Conservation (phyloP, 2,797 vertebrate genomes). For the Alosa sapidissima region DNA sequence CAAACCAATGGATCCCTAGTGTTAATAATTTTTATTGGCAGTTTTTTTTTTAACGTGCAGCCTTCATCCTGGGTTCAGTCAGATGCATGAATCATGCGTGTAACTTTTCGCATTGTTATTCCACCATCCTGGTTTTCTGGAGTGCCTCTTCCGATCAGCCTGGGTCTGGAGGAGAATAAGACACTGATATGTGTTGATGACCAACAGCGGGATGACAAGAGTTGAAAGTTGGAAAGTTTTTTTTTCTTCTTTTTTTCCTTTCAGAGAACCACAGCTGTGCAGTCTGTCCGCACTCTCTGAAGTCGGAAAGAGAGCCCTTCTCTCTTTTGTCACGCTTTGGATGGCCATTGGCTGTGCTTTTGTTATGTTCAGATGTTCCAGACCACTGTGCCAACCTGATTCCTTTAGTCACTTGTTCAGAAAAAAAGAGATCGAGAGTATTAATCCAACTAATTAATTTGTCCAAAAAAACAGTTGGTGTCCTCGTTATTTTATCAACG, state of each 20-base stretch:
- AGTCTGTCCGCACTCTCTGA: constrained; percentile 30
- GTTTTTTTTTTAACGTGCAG: not conserved
- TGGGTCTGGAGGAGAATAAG: not conserved
- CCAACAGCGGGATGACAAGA: constrained; percentile 36
- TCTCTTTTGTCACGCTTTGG: constrained; percentile 37
- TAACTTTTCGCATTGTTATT: constrained; percentile 3
- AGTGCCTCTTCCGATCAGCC: constrained; percentile 18
- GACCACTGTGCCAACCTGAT: constrained; percentile 30
- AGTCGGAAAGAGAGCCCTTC: constrained; percentile 35
- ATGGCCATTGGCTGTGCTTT: constrained; percentile 31
- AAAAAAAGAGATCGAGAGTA: not conserved
- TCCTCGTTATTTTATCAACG: constrained; percentile 42
- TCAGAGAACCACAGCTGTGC: constrained; percentile 41
- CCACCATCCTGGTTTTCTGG: not conserved
- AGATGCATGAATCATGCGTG: not conserved
- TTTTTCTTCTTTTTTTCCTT: not conserved
- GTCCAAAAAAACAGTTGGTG: constrained; percentile 43
- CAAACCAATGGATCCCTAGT: not conserved
- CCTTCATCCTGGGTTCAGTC: not conserved
- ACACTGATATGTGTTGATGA: not conserved
- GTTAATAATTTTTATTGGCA: not conserved
- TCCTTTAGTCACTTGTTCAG: constrained; percentile 37
- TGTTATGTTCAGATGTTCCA: constrained; percentile 31
- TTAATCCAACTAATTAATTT: constrained; percentile 47
- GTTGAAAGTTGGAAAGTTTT: constrained; percentile 32